Base-by-base conservation (phyloP, 1,140 invertebrate species). In the Danaus melanippus region DNA sequence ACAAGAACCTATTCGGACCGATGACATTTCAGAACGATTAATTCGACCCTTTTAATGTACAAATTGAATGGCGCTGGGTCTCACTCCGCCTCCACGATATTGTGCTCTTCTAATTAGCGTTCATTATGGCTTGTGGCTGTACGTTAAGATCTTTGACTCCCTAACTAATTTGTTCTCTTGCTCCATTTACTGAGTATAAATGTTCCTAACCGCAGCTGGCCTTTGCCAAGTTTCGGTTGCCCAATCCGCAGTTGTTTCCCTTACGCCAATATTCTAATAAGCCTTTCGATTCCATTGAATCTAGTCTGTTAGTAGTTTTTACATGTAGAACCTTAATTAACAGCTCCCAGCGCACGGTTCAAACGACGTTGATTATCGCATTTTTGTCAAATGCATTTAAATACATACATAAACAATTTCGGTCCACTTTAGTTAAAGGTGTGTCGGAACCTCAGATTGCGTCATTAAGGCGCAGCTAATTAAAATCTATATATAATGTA, bases 41-140 rank as follows among this genome's bases (percentile, higher is more conserved):
- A 55, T 11, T 46, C 49, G 58, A 60, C 52, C 58, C 53, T 53
- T 55, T 62, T 49, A 56, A 59, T 65, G 53, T 56, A 53, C 56
- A 60, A 66, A 69, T 66, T 59, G 52, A 63, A 61, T 48, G 39
- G 56, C 56, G 60, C 51, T 51, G 46, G 53, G 32, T n/a, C 42
- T 45, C 42, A 43, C 55, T 46, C 50, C 58, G 55, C 49, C 53
- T 50, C 40, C 46, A 56, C 49, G 45, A 46, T 60, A 57, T 54
- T 56, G 59, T 43, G 52, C 52, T 53, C 57, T 9, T 46, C 53
- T 66, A 63, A 66, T 69, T 66, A 66, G 51, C 52, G 58, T 60
- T 60, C 53, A 61, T 64, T 66, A 56, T 42, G 42, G 15, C 9
- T 50, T 43, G 40, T 46, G 7, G 48, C 43, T 8, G 49, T 52